phyloP scores from a whole-genome alignment of 2,888 invertebrate species.

The Ecliptopera silaceata region DNA sequence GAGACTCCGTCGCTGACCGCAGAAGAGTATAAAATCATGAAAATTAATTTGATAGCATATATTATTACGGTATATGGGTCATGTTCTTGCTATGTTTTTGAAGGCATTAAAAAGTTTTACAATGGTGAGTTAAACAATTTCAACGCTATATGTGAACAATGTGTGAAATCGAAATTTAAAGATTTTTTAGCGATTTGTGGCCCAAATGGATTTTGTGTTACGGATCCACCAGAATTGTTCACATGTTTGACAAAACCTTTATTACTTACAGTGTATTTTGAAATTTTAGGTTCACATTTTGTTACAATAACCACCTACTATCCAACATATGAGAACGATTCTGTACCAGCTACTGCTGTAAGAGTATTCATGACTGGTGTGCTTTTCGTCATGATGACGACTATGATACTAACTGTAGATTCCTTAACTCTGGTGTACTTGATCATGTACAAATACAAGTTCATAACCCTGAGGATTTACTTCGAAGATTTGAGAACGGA shows the following conservation, averaged over 20 bases:
- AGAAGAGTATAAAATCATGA: constrained; percentile 61
- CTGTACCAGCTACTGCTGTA: constrained; percentile 46
- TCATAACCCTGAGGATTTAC: constrained; percentile 65
- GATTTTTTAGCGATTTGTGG: neutral
- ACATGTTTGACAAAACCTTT: neutral
- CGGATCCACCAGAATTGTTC: neutral
- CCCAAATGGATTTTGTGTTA: neutral
- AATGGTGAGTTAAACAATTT: constrained; percentile 44
- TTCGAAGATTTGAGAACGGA: constrained; percentile 59
- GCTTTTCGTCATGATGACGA: constrained; percentile 56
- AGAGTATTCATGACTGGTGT: constrained; percentile 56
- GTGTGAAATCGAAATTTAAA: neutral
- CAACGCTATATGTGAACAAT: neutral
- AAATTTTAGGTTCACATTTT: constrained; percentile 61
- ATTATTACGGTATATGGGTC: constrained; percentile 56
- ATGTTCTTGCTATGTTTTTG: constrained; percentile 57
- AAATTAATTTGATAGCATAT: constrained; percentile 63
- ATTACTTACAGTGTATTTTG: too few relatives aligned
- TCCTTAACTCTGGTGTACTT: constrained; percentile 60
- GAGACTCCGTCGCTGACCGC: constrained; percentile 56
- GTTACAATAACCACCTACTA: constrained; percentile 69
- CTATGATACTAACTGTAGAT: constrained; percentile 68
- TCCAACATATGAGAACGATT: constrained; percentile 59
- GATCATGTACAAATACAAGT: constrained; percentile 71
- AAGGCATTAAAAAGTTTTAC: constrained; percentile 62